Evolutionary conservation across 2,797 vertebrate species (phyloP), one percentile per base, ranked within the genome.

Genomic region (Sebastes variabilis): DNA sequence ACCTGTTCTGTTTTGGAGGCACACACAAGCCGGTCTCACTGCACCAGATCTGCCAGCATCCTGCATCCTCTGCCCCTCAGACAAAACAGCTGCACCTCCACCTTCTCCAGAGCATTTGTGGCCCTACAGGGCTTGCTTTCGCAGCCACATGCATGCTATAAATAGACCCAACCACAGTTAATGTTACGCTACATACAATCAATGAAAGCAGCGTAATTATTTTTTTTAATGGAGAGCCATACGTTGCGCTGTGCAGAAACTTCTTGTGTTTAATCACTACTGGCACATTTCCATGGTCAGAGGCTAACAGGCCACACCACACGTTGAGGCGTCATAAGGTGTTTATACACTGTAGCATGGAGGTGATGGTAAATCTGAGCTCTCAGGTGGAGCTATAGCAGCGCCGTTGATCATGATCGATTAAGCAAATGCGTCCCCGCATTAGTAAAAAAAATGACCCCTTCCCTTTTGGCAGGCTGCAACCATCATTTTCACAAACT

Each of bases 131-230:
- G 2, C 18, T 27, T 5, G 11, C 27, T 29, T 62, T 75, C 58
- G 6, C 70, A 25, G 25, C n/a, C 27, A 72, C 11, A 27, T 18
- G 18, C 24, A 67, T 27, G 52, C 68, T 54, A 77, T 64, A 72
- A 68, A 76, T 42, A 81, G 67, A 75, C 22, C 22, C 30, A 8
- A 32, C 18, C 60, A 20, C 13, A 59, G 62, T 75, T 71, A 79
- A 60, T 77, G 49, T 59, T 79, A 85, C 69, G 78, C 60, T 67
- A 81, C 70, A 75, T 71, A 71, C 80, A 87, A 85, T 79, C 85
- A 88, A 81, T 79, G 29, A 66, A 84, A 80, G 77, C 75, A 36
- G 64, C 49, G 25, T n/a, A 72, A 92, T 88, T 86, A 86, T 90
- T 89, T 91, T 86, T 92, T 86, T 88, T 76, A 86, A 14, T 71